These are phyloP conservation scores for Notiomystis cincta DNA, from an alignment of 2,113 vertebrate species.

Conservation along the genomic window DNA sequence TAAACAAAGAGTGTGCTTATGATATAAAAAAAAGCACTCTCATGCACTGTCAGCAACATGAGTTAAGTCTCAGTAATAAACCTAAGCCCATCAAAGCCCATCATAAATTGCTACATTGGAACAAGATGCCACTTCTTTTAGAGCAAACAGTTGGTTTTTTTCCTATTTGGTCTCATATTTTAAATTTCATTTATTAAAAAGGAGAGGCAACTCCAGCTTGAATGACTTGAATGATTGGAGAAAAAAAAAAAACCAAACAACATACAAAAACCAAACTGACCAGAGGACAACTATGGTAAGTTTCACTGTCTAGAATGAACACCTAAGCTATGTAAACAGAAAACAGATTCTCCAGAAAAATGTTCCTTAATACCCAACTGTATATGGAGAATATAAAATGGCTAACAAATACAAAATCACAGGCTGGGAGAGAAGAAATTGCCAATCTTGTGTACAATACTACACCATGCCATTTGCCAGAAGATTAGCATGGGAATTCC, in stretches of 20 bases:
- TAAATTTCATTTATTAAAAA: neutral
- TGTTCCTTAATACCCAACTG: neutral
- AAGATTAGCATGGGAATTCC: neutral
- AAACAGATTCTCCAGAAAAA: neutral
- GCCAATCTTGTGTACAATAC: neutral
- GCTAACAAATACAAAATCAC: neutral
- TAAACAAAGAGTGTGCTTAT: neutral
- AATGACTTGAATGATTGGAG: neutral
- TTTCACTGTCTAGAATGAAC: neutral
- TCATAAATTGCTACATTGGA: neutral
- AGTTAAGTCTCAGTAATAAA: neutral
- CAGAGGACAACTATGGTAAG: neutral
- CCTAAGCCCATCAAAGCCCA: neutral
- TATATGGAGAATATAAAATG: neutral
- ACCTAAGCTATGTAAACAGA: neutral
- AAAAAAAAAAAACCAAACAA: accelerated
- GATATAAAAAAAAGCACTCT: neutral
- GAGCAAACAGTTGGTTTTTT: neutral
- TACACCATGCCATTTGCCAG: neutral
- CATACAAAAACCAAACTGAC: neutral
- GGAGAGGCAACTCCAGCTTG: neutral
- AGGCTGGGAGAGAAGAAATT: neutral
- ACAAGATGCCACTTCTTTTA: neutral
- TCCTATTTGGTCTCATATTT: neutral
- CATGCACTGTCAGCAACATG: neutral